Conservation (phyloP, 2,797 vertebrate species). For the Rhincodon typus region DNA sequence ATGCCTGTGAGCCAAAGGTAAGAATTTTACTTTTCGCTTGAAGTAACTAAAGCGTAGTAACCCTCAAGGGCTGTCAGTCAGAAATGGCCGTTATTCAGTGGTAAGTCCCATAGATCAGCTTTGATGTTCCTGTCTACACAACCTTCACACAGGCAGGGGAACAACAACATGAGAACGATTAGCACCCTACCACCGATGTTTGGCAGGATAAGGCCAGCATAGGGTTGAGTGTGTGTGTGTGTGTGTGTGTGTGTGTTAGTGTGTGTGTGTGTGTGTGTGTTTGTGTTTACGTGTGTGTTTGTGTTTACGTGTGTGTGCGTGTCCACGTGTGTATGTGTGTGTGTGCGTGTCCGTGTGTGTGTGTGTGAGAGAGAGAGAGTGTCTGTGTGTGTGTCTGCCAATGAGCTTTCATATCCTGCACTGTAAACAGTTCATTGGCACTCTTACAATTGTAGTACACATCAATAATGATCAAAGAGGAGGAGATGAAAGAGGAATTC, state of each 20-base stretch:
- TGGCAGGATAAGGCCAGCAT: no score
- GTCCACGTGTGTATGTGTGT: no score
- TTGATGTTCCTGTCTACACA: no score
- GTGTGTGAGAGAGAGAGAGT: not conserved
- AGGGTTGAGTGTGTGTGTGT: not conserved
- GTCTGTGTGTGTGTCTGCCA: not conserved
- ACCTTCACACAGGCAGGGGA: not conserved
- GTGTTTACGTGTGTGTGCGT: no score
- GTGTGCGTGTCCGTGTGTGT: not conserved
- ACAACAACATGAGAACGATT: not conserved
- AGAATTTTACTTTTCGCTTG: not conserved
- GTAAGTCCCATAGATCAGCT: not conserved
- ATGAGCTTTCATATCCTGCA: not conserved
- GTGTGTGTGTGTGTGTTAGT: accelerated
- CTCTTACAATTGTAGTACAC: not conserved
- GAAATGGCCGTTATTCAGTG: not conserved
- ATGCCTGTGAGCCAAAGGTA: not conserved
- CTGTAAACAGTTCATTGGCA: not conserved
- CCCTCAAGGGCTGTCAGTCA: not conserved
- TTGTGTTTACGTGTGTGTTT: no score
- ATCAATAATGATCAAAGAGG: not conserved
- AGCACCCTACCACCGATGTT: no score
- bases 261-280: no score
- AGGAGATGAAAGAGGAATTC: not conserved
- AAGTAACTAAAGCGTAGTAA: not conserved